A percentile compares a stretch with the other conserved stretches of the same genome.
phyloP scores from a whole-genome alignment of 1,140 invertebrate species.

The Drosophila ohnishii region DNA sequence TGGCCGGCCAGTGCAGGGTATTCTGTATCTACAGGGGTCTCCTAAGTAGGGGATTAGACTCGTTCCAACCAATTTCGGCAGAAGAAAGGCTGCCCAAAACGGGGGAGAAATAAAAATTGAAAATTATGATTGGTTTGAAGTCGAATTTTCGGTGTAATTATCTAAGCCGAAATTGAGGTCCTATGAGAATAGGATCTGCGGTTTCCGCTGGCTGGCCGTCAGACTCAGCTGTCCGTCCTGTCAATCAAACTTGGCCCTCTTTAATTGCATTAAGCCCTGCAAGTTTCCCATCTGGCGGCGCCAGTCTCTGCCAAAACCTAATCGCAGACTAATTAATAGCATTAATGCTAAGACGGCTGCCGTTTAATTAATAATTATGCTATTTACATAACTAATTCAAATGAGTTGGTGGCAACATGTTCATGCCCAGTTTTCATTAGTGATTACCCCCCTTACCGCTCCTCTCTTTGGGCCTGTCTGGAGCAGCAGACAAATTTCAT shows the following conservation, averaged over 20 bases:
- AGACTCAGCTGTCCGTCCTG: constrained; percentile 35
- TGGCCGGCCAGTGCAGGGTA: constrained; percentile 24
- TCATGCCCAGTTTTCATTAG: constrained; percentile 75
- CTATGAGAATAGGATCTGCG: constrained; percentile 45
- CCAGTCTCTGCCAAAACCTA: constrained; percentile 16
- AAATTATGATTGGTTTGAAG: constrained; percentile 62
- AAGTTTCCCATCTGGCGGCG: constrained; percentile 24
- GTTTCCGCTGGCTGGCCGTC: constrained; percentile 50
- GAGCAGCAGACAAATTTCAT: constrained; percentile 53
- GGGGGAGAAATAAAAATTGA: constrained; percentile 54
- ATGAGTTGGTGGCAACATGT: constrained; percentile 63
- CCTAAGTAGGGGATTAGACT: constrained; percentile 60
- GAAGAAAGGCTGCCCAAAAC: constrained; percentile 37
- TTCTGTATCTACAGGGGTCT: constrained; percentile 19
- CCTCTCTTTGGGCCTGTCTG: constrained; percentile 6
- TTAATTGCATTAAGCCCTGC: constrained; percentile 27
- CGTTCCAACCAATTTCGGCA: constrained; percentile 35
- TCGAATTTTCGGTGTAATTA: constrained; percentile 62
- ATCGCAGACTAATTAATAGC: constrained; percentile 60
- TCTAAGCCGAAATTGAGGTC: constrained; percentile 63
- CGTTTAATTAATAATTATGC: constrained; percentile 71
- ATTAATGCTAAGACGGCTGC: constrained; percentile 47
- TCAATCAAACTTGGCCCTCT: constrained; percentile 41
- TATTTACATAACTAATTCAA: constrained; percentile 75
- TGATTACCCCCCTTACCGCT: constrained; percentile 5